Conservation (phyloP, 2,797 vertebrate species). For the Sebastes hubbsi region DNA sequence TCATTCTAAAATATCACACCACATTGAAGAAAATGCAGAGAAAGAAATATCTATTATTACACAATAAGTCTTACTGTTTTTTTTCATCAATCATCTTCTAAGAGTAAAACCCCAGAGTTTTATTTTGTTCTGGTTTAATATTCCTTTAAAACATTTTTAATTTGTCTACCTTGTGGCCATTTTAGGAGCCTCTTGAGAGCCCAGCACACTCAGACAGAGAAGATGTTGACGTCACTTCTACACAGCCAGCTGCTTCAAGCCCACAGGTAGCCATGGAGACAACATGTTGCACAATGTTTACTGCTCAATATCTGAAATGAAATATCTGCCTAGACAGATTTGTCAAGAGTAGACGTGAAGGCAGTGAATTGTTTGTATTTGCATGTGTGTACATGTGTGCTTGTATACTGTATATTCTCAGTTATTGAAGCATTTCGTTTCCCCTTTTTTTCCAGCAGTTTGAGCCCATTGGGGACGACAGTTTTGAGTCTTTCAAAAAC, state of each 20-base stretch:
- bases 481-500: conserved; percentile 52
- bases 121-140: not conserved
- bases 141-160: not conserved
- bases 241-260: conserved; percentile 6
- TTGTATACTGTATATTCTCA: not conserved
- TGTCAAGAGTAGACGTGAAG: not conserved
- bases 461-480: conserved; percentile 25
- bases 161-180: not conserved
- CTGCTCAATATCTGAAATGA: not conserved
- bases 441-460: conserved; percentile 3
- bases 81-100: not conserved
- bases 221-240: not conserved
- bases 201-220: conserved; percentile 22
- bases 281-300: not conserved
- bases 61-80: not conserved
- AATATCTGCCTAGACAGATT: not conserved
- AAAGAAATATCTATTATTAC: not conserved
- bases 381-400: not conserved
- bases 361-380: not conserved
- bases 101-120: not conserved
- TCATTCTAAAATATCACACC: not conserved
- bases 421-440: not conserved
- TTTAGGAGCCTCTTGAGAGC: conserved; percentile 59
- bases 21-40: not conserved
- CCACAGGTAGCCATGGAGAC: conserved; percentile 60